A percentile compares a stretch with the other conserved stretches of the same genome.
Evolutionary conservation across 2,113 vertebrate species (phyloP).

Genomic region (Mungos mungo): DNA sequence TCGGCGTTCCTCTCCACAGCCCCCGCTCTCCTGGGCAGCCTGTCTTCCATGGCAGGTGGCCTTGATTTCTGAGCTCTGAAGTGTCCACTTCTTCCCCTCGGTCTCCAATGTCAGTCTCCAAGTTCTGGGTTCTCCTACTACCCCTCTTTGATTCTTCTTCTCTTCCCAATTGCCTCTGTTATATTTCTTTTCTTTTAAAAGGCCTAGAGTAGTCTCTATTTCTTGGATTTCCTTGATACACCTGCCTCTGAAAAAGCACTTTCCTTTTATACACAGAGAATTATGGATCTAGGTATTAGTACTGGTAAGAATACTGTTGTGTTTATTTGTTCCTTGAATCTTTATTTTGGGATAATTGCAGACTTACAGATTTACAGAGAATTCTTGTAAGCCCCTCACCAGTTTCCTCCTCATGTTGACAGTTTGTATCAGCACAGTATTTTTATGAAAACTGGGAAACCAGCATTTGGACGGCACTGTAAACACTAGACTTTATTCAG

Average conservation of each 20-base stretch:
- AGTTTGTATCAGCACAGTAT: neutral
- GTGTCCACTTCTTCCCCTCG: neutral
- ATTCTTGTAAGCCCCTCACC: neutral
- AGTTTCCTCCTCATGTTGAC: neutral
- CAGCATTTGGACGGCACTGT: accelerated
- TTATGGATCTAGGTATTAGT: neutral
- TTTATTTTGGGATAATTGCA: neutral
- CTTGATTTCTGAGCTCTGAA: neutral
- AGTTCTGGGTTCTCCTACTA: neutral
- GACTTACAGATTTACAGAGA: neutral
- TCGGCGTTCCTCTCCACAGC: neutral
- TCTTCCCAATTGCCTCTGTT: neutral
- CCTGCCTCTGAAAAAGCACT: neutral
- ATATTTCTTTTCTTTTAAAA: neutral
- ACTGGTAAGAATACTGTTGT: neutral
- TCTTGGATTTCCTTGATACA: neutral
- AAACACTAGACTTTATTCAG: neutral
- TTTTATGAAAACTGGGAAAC: neutral
- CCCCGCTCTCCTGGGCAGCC: neutral
- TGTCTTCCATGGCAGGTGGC: neutral
- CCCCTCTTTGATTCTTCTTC: neutral
- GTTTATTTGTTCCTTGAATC: neutral
- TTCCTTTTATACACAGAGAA: no score
- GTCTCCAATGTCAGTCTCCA: no score
- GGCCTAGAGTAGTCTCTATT: neutral